Conservation (phyloP, 2,797 vertebrate genomes). For the Eurystomus glaucurus region DNA sequence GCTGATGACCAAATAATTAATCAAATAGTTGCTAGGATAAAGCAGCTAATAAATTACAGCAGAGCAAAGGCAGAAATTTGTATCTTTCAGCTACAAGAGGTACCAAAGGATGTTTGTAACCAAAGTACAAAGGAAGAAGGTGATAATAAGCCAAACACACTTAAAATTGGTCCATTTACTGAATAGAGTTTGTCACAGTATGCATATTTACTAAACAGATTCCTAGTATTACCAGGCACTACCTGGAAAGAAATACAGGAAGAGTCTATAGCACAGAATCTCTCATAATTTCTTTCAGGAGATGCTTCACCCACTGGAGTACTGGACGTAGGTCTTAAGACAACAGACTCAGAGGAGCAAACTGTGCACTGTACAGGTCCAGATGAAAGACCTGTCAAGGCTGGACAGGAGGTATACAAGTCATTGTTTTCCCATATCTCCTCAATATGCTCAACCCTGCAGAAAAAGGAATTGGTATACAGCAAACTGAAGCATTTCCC, state of each 20-base stretch:
- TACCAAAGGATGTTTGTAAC: background rate
- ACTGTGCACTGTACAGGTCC: background rate
- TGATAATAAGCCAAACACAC: background rate
- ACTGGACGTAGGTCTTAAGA: background rate
- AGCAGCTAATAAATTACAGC: background rate
- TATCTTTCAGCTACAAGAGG: background rate
- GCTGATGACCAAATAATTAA: background rate
- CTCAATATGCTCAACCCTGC: background rate
- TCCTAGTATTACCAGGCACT: background rate
- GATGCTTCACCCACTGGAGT: background rate
- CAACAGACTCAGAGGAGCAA: background rate
- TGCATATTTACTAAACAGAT: background rate
- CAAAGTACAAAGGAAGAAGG: background rate
- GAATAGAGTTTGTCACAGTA: background rate
- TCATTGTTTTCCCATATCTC: background rate
- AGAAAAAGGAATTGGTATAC: background rate
- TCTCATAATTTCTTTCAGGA: background rate
- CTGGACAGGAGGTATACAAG: background rate
- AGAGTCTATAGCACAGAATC: background rate
- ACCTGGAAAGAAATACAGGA: background rate
- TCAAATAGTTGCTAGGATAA: background rate
- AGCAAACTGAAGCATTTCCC: background rate
- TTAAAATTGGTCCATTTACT: background rate
- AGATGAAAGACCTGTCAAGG: background rate
- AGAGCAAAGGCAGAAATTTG: accelerated